phyloP scores from a whole-genome alignment of 2,113 vertebrate species.

The Leiothrix lutea region DNA sequence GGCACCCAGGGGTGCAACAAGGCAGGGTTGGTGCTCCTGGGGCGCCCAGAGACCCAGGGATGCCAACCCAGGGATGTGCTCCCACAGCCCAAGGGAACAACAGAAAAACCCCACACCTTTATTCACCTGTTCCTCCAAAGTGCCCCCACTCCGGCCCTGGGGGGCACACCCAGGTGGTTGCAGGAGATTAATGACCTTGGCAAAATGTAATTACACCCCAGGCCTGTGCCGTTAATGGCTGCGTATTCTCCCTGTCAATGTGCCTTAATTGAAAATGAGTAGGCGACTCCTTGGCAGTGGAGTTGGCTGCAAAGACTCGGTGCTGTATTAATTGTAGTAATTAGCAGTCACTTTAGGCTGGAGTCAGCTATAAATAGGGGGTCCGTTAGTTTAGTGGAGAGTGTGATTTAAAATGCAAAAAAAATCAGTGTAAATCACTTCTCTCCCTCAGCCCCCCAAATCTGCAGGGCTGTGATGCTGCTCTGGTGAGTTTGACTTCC shows the following conservation, averaged over 20 bases:
- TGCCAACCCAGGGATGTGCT: not conserved
- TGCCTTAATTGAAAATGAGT: conserved; percentile 81
- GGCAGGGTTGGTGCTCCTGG: too few relatives aligned
- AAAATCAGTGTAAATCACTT: conserved; percentile 67
- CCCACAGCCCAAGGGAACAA: not conserved
- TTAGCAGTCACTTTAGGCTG: conserved; percentile 82
- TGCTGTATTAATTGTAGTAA: conserved; percentile 83
- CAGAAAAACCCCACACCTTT: rapidly evolving
- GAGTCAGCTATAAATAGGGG: conserved; percentile 82
- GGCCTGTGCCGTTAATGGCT: conserved; percentile 72
- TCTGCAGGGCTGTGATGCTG: not conserved
- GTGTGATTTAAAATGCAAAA: conserved; percentile 78
- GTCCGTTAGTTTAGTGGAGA: conserved; percentile 74
- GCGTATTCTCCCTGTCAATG: conserved; percentile 76
- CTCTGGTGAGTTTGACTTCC: not conserved
- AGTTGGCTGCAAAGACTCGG: conserved; percentile 75
- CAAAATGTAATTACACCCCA: conserved; percentile 74
- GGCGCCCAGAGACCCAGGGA: not conserved
- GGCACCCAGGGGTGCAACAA: not conserved
- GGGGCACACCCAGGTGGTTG: not conserved
- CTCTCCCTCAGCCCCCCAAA: not conserved
- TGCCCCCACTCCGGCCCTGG: not conserved
- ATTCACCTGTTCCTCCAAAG: not conserved
- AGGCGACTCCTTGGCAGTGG: conserved; percentile 74
- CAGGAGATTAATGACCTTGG: conserved; percentile 67